Conservation (phyloP, 2,888 invertebrate genomes). For the Chaitophorus viminalis region DNA sequence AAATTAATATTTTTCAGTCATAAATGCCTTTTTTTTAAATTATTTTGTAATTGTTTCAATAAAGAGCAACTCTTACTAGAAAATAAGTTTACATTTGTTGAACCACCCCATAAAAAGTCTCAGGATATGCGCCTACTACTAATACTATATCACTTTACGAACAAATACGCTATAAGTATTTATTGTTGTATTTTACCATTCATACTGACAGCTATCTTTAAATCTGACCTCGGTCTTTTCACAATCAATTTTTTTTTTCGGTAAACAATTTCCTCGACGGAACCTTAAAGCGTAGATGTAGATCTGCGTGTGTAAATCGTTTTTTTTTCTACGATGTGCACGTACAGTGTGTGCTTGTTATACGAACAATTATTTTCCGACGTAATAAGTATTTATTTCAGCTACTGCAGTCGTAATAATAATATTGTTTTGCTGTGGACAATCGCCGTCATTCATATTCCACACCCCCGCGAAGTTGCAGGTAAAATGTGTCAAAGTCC, state of each 20-base stretch:
- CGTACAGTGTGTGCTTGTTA: background rate
- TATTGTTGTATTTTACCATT: constrained; percentile 13
- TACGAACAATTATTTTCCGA: background rate
- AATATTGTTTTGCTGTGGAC: no score
- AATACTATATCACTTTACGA: no score
- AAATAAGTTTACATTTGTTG: no score
- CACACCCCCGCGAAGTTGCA: no score
- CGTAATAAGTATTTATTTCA: background rate
- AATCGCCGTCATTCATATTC: no score
- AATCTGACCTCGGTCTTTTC: background rate
- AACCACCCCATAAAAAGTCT: no score
- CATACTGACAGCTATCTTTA: background rate
- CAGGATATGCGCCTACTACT: no score
- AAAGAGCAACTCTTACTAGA: no score
- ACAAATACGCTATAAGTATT: background rate
- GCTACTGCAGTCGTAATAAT: background rate
- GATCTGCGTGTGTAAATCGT: background rate
- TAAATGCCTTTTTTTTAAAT: no score
- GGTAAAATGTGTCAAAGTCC: no score
- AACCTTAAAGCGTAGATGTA: background rate
- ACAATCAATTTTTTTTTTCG: background rate
- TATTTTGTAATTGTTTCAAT: no score
- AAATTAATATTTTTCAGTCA: no score
- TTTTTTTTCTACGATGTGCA: background rate
- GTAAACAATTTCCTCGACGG: background rate